These are phyloP conservation scores for Pemphredon lugubris DNA, from an alignment of 2,888 invertebrate genomes.

Conservation along the genomic window DNA sequence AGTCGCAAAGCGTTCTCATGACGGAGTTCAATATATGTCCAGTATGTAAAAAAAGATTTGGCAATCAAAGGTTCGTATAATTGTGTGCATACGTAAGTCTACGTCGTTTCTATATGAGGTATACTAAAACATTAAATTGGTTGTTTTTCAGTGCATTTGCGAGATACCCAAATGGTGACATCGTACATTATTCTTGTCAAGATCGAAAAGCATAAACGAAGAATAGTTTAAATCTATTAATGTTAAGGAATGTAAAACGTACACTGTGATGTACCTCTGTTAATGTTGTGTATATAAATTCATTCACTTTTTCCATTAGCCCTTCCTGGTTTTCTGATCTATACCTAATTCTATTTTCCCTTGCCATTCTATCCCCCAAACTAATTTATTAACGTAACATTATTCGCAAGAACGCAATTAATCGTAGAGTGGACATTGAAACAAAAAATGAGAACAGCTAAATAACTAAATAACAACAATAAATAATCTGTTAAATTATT, in stretches of 20 bases:
- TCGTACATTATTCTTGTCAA: constrained; percentile 96
- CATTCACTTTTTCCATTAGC: constrained; percentile 36
- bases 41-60: constrained; percentile 96
- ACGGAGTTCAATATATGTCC: constrained; percentile 94
- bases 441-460: too few species aligned
- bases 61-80: constrained; percentile 89
- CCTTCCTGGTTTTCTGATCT: too few species aligned
- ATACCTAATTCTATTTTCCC: too few species aligned
- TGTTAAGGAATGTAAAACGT: constrained; percentile 35
- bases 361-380: too few species aligned
- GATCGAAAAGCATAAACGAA: constrained; percentile 79
- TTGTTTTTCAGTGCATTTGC: constrained; percentile 90
- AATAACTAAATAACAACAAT: too few species aligned
- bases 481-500: too few species aligned
- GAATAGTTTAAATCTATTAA: constrained; percentile 10
- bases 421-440: too few species aligned
- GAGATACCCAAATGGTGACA: constrained; percentile 93
- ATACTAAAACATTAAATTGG: too few species aligned
- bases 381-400: too few species aligned
- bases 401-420: too few species aligned
- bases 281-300: constrained; percentile 34
- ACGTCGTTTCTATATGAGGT: too few species aligned
- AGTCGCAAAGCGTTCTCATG: constrained; percentile 91
- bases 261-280: constrained; percentile 26
- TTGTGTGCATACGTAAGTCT: constrained; percentile 1